phyloP scores from a whole-genome alignment of 2,888 invertebrate species.

The Pyrgus malvae region DNA sequence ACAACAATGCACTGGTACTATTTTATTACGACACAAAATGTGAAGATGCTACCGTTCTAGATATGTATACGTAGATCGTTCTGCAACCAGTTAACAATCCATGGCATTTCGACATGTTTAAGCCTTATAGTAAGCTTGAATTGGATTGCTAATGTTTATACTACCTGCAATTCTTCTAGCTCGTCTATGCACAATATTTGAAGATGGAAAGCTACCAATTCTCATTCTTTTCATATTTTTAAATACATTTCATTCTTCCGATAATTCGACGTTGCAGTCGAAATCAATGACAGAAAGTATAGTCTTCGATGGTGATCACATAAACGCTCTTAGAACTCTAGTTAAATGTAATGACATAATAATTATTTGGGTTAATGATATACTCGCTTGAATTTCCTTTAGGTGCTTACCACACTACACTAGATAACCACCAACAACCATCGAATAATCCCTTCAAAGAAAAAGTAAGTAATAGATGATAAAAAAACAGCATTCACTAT shows the following conservation, averaged over 20 bases:
- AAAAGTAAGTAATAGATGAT: too few species aligned
- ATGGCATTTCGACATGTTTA: neutral
- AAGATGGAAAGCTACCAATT: too few species aligned
- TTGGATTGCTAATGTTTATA: neutral
- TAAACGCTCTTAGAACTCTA: neutral
- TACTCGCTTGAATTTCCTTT: neutral
- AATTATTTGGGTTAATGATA: constrained; percentile 15
- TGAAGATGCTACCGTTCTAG: neutral
- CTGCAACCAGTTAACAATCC: constrained; percentile 1
- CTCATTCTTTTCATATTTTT: too few species aligned
- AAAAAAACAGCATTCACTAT: too few species aligned
- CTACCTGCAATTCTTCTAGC: too few species aligned
- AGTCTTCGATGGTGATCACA: neutral
- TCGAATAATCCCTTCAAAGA: neutral
- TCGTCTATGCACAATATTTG: too few species aligned
- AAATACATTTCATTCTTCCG: too few species aligned
- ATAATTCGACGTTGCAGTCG: too few species aligned
- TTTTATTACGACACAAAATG: neutral
- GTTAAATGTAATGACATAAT: constrained; percentile 3
- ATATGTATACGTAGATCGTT: neutral
- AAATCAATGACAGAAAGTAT: too few species aligned
- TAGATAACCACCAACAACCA: neutral
- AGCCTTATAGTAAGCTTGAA: neutral
- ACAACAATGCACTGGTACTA: neutral
- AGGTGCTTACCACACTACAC: neutral